phyloP scores from a whole-genome alignment of 2,888 invertebrate genomes.

The Drosophila mercatorum region DNA sequence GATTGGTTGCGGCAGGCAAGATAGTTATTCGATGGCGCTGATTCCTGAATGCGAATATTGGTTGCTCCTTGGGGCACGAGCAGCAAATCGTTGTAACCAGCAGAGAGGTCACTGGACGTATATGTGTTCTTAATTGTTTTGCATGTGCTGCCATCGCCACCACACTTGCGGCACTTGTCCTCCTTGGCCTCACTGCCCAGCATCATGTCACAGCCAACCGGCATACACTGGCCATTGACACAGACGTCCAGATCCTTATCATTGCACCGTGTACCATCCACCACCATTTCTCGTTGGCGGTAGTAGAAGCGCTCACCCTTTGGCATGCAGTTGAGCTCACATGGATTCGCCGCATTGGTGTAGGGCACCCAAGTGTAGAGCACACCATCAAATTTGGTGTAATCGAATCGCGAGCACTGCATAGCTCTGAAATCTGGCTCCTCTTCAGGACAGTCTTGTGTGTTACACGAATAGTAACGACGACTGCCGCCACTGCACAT shows the following conservation, averaged over 20 bases:
- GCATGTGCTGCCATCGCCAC: conserved; percentile 95
- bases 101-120: conserved; percentile 89
- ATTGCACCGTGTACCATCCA: conserved; percentile 93
- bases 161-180: conserved; percentile 96
- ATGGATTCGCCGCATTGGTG: conserved; percentile 93
- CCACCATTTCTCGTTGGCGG: conserved; percentile 91
- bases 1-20: conserved; percentile 93
- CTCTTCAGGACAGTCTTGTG: conserved; percentile 93
- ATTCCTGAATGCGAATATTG: conserved; percentile 92
- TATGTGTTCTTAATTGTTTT: conserved; percentile 90
- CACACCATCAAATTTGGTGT: conserved; percentile 91
- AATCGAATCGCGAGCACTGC: conserved; percentile 95
- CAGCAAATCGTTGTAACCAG: conserved; percentile 96
- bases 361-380: conserved; percentile 95
- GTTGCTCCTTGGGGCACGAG: conserved; percentile 97
- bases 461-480: conserved; percentile 95
- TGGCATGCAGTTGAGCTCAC: conserved; percentile 98
- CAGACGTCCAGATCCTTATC: conserved; percentile 95
- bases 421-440: conserved; percentile 92
- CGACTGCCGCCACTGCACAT: conserved; percentile 91
- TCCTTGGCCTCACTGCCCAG: conserved; percentile 93
- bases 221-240: conserved; percentile 96
- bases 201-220: conserved; percentile 97
- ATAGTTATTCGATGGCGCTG: conserved; percentile 94
- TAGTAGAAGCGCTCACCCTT: conserved; percentile 95